Evolutionary conservation across 2,113 vertebrate genomes (phyloP).

Genomic region (Thryonomys swinderianus): DNA sequence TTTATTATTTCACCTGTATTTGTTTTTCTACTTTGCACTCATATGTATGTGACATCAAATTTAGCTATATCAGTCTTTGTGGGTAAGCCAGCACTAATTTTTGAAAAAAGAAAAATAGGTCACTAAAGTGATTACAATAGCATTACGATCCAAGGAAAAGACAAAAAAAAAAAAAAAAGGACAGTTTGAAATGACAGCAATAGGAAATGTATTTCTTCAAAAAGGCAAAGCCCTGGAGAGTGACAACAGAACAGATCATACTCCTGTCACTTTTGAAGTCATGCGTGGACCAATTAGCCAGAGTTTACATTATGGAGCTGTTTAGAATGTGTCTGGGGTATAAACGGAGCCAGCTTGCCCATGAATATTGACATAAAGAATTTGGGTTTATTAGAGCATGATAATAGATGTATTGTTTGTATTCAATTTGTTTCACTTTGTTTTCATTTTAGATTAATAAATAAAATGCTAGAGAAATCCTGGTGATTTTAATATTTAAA

Average conservation of each 20-base stretch:
- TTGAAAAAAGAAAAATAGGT: background rate
- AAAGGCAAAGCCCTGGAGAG: background rate
- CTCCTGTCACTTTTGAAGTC: background rate
- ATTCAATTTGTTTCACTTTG: background rate
- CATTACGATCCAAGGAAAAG: no score
- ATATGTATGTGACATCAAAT: background rate
- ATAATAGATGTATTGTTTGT: background rate
- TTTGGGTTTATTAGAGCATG: background rate
- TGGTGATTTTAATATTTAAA: background rate
- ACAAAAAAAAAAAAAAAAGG: no score
- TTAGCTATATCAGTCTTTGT: background rate
- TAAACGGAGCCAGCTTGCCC: background rate
- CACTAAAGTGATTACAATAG: background rate
- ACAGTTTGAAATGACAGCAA: background rate
- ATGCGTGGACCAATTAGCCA: background rate
- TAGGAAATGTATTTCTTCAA: background rate
- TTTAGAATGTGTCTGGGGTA: background rate
- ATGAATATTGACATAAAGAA: background rate
- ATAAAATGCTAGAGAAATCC: background rate
- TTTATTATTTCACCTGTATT: background rate
- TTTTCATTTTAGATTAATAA: background rate
- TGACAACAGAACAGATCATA: background rate
- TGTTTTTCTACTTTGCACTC: background rate
- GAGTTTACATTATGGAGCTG: background rate
- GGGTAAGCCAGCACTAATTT: background rate